Evolutionary conservation across 2,888 invertebrate species (phyloP), one percentile per base, ranked within the genome.

Genomic region (Eurytoma californica): DNA sequence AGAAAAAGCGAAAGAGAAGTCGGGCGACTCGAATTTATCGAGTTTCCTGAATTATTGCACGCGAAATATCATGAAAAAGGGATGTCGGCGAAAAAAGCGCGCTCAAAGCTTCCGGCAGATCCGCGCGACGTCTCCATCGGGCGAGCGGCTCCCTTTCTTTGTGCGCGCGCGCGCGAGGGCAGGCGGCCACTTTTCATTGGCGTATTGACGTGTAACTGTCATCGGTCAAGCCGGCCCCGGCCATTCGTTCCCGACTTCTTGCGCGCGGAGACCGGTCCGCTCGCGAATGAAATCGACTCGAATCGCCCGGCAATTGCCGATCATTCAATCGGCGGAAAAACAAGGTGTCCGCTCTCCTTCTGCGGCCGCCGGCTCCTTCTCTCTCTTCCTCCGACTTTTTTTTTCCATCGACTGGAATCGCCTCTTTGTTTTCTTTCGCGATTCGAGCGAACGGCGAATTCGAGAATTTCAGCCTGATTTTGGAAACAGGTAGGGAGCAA

Each of bases 121-220:
- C 70, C 16, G 68, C 67, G n/a, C 65, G 61, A 74, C 77, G 80
- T 80, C 80, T 77, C 80, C 70, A 80, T 80, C 70, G 51, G 12
- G 16, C 63, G 12, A 16, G 16, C 13, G 3, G 30, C 53, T 49
- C 7, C 24, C 9, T 67, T 73, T 80, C 80, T 80, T 77, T 77
- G 65, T 77, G 14, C 75, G 9, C 49, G 61, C 69, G 58, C 55
- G 49, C 73, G 80, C 55, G 49, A 73, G 80, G 81, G 76, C 49
- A 76, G 67, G 76, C 68, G 83, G 84, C 84, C 83, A 86, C 85
- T 87, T 86, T 86, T 87, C 86, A 85, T 87, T 88, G 85, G 85
- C 83, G 85, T 88, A 89, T 90, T 90, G 89, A 90, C 89, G 87
- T 89, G 89, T 89, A 88, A 88, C 88, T 89, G 89, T 89, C 89